Evolutionary conservation across 1,140 invertebrate species (phyloP).

Genomic region (Drosophila azteca): DNA sequence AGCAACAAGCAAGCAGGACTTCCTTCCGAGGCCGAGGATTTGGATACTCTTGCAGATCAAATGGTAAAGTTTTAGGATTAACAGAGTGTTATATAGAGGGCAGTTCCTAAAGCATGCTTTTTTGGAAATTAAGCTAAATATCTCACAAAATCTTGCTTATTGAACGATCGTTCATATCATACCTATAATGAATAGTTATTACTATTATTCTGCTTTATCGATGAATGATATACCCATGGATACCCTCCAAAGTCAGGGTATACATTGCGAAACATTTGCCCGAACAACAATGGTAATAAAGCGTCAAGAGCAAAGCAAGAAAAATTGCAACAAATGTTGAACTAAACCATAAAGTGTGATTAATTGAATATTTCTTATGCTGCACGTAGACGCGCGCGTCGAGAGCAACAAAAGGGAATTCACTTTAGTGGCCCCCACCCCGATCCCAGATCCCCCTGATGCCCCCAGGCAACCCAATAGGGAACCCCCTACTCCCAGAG

Average conservation of each 20-base stretch:
- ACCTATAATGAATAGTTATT: no score
- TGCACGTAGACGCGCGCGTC: conserved; percentile 58
- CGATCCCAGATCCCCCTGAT: not conserved
- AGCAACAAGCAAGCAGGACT: not conserved
- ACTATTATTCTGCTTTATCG: no score
- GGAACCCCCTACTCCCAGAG: not conserved
- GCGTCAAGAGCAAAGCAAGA: conserved; percentile 77
- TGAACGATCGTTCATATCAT: no score
- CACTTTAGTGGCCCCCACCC: conserved; percentile 42
- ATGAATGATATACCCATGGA: no score
- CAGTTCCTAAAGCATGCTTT: no score
- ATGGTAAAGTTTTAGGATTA: not conserved
- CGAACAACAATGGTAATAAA: conserved; percentile 77
- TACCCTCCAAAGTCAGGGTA: not conserved
- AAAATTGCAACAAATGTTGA: conserved; percentile 82
- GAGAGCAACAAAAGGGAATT: conserved; percentile 49
- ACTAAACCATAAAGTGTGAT: conserved; percentile 82
- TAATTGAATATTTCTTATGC: conserved; percentile 82
- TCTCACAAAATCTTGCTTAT: no score
- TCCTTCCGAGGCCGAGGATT: no score
- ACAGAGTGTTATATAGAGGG: not conserved
- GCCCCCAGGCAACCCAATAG: not conserved
- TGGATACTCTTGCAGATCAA: no score
- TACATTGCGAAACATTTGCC: conserved; percentile 5
- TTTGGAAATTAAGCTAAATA: no score